A percentile compares a stretch with the other conserved stretches of the same genome.
phyloP scores from a whole-genome alignment of 2,113 vertebrate genomes.

The Anseranas semipalmata region DNA sequence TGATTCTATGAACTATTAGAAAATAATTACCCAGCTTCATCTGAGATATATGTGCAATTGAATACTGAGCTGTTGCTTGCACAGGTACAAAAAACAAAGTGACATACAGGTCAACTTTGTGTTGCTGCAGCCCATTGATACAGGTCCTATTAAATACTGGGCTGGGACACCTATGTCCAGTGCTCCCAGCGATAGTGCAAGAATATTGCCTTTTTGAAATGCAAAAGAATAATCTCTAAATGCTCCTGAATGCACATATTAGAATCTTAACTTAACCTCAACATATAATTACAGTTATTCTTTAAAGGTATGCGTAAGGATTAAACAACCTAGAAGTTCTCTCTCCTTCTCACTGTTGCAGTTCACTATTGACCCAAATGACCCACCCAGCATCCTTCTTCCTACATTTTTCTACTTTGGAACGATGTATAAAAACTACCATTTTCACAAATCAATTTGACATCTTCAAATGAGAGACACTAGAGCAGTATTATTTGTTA shows the following conservation, averaged over 20 bases:
- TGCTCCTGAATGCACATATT: background rate
- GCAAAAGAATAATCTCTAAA: background rate
- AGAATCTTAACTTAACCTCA: background rate
- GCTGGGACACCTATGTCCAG: background rate
- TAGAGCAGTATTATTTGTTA: background rate
- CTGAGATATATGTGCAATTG: background rate
- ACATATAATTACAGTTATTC: background rate
- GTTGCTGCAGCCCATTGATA: background rate
- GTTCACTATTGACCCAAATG: background rate
- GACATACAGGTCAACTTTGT: background rate
- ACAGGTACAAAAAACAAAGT: background rate
- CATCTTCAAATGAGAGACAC: background rate
- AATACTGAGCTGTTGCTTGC: background rate
- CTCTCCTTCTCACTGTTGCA: background rate
- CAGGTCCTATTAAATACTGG: background rate
- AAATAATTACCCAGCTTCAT: background rate
- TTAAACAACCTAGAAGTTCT: background rate
- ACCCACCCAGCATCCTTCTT: background rate
- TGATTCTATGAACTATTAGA: background rate
- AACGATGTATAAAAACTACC: background rate
- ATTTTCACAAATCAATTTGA: background rate
- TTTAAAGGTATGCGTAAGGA: background rate
- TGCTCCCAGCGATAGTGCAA: background rate
- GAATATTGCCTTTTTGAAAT: background rate
- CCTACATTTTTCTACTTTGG: background rate